Percentiles rank a stretch among this genome's conserved stretches.
These are phyloP conservation scores for Mizuhopecten yessoensis DNA, from an alignment of 1,140 invertebrate genomes.

Conservation along the genomic window DNA sequence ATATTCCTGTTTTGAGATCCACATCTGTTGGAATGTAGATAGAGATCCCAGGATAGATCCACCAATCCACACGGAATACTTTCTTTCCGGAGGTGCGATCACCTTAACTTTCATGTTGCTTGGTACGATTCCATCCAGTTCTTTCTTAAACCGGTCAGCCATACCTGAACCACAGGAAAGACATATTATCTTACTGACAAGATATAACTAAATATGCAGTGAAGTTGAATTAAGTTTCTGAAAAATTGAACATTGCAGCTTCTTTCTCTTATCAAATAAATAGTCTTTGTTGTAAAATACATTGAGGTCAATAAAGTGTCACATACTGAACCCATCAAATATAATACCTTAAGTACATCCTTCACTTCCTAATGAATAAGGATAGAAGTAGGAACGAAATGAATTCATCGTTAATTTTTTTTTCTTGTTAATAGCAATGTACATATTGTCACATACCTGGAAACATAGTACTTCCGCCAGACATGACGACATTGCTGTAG, in stretches of 20 bases:
- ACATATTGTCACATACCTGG: conserved; percentile 71
- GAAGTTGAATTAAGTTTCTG: background rate
- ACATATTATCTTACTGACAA: background rate
- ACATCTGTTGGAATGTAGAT: conserved; percentile 87
- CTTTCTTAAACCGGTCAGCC: conserved; percentile 48
- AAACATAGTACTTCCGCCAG: conserved; percentile 86
- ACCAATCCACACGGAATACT: conserved; percentile 6
- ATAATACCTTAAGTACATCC: too few relatives aligned
- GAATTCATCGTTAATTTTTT: too few relatives aligned
- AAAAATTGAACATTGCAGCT: too few relatives aligned
- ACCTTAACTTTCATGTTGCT: conserved; percentile 45
- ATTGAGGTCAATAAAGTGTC: too few relatives aligned
- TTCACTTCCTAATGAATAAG: too few relatives aligned
- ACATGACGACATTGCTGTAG: conserved; percentile 91
- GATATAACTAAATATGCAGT: background rate
- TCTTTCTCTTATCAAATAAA: too few relatives aligned
- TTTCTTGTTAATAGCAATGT: too few relatives aligned
- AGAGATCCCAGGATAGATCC: background rate
- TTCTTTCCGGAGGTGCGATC: conserved; percentile 44
- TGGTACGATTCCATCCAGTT: conserved; percentile 45
- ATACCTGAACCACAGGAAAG: background rate
- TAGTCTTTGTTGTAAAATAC: too few relatives aligned
- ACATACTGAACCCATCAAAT: background rate
- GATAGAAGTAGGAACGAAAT: too few relatives aligned
- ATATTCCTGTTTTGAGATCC: conserved; percentile 88